Base-by-base conservation (phyloP, 2,113 vertebrate species). In the Neodon shergylaensis region DNA sequence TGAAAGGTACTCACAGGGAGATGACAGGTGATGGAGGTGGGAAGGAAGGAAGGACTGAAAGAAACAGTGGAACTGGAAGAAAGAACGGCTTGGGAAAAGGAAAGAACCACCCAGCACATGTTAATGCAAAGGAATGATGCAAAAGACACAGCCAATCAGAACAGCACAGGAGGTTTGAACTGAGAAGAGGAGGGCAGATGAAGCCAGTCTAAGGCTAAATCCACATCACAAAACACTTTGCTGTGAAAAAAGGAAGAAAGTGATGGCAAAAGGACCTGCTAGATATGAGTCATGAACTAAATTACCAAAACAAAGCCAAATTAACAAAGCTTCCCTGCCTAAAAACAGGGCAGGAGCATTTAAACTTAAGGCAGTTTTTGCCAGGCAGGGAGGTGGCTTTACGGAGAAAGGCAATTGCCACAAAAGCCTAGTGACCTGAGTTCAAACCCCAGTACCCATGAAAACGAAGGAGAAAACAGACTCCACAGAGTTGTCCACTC, bases 331-430 rank as follows among this genome's bases (percentile, higher is more conserved):
- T 36, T 92, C 83, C 52, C 12, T 54, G 6, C 70, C 70, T 73
- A 39, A 73, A 21, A 39, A 39, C n/a, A 9, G 87, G 33, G 88
- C 13, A 73, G n/a, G 19, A 83, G 7, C n/a, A 89, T 24, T 91
- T 85, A 91, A 94, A 94, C 39, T 72, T 91, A 47, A 90, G 33
- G 88, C 13, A 73, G n/a, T 39, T n/a, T 73, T 73, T 39, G n/a
- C 70, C 70, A 73, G 70, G n/a, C 70, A 73, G 70, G 19, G n/a
- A 39, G 19, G 17, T 73, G n/a, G 16, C 70, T 73, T n/a, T 19
- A 10, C 22, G 3, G 19, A 73, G n/a, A 73, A 73, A 39, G n/a
- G n/a, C 70, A 73, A n/a, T 9, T 22, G n/a, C 8, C n/a, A 39
- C 17, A 21, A 39, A 73, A 73, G 17, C 36, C 36, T 4, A 74